Evolutionary conservation across 2,888 invertebrate genomes (phyloP), one percentile per base, ranked within the genome.

Genomic region (Ochropleura leucogaster): DNA sequence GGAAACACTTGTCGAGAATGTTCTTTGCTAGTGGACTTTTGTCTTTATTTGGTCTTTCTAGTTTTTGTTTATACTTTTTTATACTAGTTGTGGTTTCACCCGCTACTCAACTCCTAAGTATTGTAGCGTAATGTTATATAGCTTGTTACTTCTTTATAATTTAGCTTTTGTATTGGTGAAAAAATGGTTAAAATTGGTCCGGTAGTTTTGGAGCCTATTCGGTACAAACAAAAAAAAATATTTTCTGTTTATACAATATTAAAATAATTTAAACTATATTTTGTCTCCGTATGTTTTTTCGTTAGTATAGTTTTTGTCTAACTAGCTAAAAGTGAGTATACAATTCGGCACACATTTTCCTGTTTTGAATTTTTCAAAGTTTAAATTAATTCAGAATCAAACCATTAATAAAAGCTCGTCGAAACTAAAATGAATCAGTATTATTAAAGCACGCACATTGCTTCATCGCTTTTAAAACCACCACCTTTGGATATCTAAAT

Each of bases 1-100:
- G 55, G 81, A 68, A 47, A 47, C 8, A 60, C 7, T 80, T 42
- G 47, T 14, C 12, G 40, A 18, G 20, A 46, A 18, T 59, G 14
- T 46, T 20, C 0, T 46, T 74, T 51, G 20, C 9, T 18, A 69
- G 16, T 40, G 9, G 59, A 6, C 12, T 9, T 42, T 42, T 4
- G 7, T n/a, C 3, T 49, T 44, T 20, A 12, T 20, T 68, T n/a
- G 14, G 6, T 30, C 4, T 40, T 3, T 8, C n/a, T 51, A 7
- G 4, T 20, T 55, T 16, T 53, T 70, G 18, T 70, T 69, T 18
- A 9, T 18, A 69, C 8, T 30, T 30, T 30, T 30, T 30, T 30
- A 30, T 2, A 30, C 30, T 30, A 30, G 30, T 3, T 30, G 30
- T 30, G 30, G 30, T 30, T 30, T 30, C 30, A 30, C 30, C 30